Evolutionary conservation across 2,113 vertebrate species (phyloP), one percentile per base, ranked within the genome.

Genomic region (Eretmochelys imbricata): DNA sequence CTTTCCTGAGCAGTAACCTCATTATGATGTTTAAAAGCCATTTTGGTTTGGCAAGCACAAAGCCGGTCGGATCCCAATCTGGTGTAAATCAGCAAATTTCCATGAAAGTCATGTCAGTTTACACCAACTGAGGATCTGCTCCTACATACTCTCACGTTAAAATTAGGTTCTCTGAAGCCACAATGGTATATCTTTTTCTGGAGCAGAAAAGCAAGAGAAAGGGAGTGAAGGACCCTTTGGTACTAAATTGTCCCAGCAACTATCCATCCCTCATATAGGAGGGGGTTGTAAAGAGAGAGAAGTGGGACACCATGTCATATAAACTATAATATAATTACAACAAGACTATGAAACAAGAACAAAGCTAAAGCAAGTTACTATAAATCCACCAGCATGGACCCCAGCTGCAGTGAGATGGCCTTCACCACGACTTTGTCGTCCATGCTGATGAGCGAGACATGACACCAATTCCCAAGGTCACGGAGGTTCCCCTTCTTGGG

Each of bases 291-390:
- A 93, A 88, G 10, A 80, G 50, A 86, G 38, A 93, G 27, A 82
- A 93, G 59, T 75, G 91, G 80, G 4, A 14, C 80, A 16, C n/a
- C 46, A 84, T 82, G 87, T 89, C 55, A 81, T 65, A 24, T 88
- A 42, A 82, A 69, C 62, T 93, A 3, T 86, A 93, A 75, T 65
- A 72, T n/a, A 48, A 87, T 82, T 95, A 94, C 76, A 93, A 57
- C 90, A 86, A 54, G 95, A 88, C n/a, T 38, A 38, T 72, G 53
- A 94, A 96, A 90, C 35, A 84, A 90, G 88, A 25, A 38, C 51
- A 89, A 84, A 79, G 35, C 31, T n/a, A n/a, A 69, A 38, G 16
- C 42, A n/a, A 25, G 90, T 46, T 76, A 42, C 4, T 76, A 24
- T 46, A 24, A 12, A 12, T 20, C 42, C 42, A 42, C 42, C 42